phyloP scores from a whole-genome alignment of 2,113 vertebrate genomes.

The Larimichthys polyactis region DNA sequence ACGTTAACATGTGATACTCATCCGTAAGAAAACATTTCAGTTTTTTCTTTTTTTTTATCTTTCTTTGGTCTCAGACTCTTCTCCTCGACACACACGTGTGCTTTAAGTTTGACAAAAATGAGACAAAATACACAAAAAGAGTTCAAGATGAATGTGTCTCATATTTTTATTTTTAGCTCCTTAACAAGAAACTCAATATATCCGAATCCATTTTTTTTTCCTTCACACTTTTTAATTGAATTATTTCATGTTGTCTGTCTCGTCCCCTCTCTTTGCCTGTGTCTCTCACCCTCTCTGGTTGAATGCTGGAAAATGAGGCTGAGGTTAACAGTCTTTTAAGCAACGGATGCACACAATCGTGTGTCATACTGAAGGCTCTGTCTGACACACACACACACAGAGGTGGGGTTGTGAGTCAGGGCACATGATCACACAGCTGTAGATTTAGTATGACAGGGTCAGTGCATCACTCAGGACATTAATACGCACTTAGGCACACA shows the following conservation, averaged over 20 bases:
- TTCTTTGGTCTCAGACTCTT: too few species aligned
- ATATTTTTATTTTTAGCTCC: too few species aligned
- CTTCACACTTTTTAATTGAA: too few species aligned
- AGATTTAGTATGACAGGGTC: conserved; percentile 54
- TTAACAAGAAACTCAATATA: too few species aligned
- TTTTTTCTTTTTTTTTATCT: too few species aligned
- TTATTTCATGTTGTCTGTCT: background rate
- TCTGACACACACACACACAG: conserved; percentile 22
- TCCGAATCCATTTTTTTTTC: too few species aligned
- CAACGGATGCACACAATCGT: conserved; percentile 11
- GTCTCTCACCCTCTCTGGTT: background rate
- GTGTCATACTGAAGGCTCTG: conserved; percentile 30
- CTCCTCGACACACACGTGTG: too few species aligned
- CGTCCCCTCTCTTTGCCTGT: background rate
- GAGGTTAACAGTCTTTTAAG: conserved; percentile 54
- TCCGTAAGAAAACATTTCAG: too few species aligned
- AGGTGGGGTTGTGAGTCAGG: background rate
- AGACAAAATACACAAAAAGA: too few species aligned
- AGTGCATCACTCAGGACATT: conserved; percentile 35
- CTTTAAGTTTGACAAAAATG: too few species aligned
- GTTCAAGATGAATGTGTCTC: too few species aligned
- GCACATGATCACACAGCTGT: conserved; percentile 12
- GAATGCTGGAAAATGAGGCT: conserved; percentile 11
- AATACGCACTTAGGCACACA: conserved; percentile 6
- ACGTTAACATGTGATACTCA: too few species aligned